Percentiles rank a stretch among this genome's conserved stretches.
phyloP scores from a whole-genome alignment of 1,140 invertebrate genomes.

The Ganaspis sp. region DNA sequence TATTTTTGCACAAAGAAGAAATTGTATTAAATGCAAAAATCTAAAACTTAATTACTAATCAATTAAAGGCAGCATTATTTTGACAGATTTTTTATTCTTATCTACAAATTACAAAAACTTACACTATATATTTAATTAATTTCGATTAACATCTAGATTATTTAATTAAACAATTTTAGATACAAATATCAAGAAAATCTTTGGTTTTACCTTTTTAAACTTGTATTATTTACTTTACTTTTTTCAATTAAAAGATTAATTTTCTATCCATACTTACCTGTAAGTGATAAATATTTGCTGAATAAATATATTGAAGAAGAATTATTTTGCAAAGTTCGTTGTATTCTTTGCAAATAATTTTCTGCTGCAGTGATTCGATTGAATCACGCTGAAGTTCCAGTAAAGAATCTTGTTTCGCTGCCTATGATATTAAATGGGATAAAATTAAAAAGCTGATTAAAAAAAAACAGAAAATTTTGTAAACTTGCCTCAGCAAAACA shows the following conservation, averaged over 20 bases:
- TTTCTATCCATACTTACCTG: conserved; percentile 58
- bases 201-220: too few species aligned
- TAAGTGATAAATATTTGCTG: conserved; percentile 60
- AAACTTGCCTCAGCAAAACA: conserved; percentile 69
- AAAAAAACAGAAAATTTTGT: conserved; percentile 28
- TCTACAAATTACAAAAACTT: neutral
- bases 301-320: conserved; percentile 63
- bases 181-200: too few species aligned
- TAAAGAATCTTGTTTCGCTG: conserved; percentile 65
- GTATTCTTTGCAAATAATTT: conserved; percentile 59
- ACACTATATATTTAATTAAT: too few species aligned
- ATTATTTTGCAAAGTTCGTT: conserved; percentile 56
- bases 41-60: conserved; percentile 30
- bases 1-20: too few species aligned
- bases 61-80: conserved; percentile 13
- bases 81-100: conserved; percentile 3
- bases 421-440: conserved; percentile 51
- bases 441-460: conserved; percentile 14
- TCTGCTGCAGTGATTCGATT: conserved; percentile 61
- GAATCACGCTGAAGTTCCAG: conserved; percentile 67
- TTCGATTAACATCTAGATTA: too few species aligned
- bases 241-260: too few species aligned
- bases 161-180: too few species aligned
- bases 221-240: too few species aligned
- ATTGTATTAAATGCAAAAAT: neutral